Base-by-base conservation (phyloP, 1,140 invertebrate species). In the Cydia amplana region DNA sequence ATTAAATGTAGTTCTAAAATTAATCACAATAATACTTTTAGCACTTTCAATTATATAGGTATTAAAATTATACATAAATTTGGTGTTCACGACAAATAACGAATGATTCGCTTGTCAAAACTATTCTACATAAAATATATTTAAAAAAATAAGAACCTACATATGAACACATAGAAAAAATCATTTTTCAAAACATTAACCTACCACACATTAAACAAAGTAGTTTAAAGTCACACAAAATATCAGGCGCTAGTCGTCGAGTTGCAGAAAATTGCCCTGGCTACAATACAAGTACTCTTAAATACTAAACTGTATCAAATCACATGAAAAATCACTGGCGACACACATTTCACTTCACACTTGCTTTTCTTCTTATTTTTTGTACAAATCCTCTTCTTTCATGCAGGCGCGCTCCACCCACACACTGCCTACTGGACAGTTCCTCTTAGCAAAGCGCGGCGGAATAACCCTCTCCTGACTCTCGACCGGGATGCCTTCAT, bases 21-120 rank as follows among this genome's bases (percentile, higher is more conserved):
- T 43, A 70, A 70, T 70, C 4, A 70, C 16, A 18, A 40, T 18
- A 70, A 70, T 70, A 70, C 65, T 70, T 70, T 12, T 6, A 36
- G 16, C 36, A 28, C 14, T 32, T 18, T 51, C n/a, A n/a, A 4
- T 7, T 14, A 1, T 6, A 16, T 5, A 51, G 49, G 49, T 18
- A 60, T 60, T 60, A 12, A 10, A 7, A 23, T 23, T 60, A 60
- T 10, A 60, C n/a, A 18, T n/a, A 9, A 60, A 20, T 60, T 60
- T 60, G 55, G 55, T 60, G n/a, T 60, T 23, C 20, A 60, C 55
- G 9, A 60, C 9, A 46, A 46, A 46, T 46, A 14, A 46, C 43
- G 43, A 46, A 46, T 46, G 16, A 16, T 46, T 46, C 43, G 43
- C 12, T 16, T 16, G 12, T 46, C 43, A 46, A 46, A 14, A 46